Evolutionary conservation across 2,888 invertebrate genomes (phyloP), one percentile per base, ranked within the genome.

Genomic region (Ophioninae sp.): DNA sequence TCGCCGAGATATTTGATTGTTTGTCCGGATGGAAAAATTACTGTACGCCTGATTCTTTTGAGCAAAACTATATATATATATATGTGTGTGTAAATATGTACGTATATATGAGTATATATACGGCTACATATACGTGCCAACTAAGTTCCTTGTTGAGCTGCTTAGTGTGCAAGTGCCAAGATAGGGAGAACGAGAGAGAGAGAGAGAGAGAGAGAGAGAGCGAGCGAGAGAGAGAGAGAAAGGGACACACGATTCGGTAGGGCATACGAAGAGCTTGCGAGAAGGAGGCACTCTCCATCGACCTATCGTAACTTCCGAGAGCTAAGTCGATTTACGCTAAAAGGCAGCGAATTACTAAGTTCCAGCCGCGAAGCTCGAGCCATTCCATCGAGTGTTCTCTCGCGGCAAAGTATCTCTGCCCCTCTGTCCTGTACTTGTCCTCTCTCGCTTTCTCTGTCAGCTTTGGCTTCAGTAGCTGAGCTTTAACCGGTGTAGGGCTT

Each of bases 321-420:
- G 79, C 82, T 82, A 82, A 85, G 85, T 85, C 85, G 83, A 86
- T 83, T 86, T 83, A 82, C 85, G 83, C 77, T 82, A 74, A 77
- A 83, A 85, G 78, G 82, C 85, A 81, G 85, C 82, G 80, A 85
- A 85, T 84, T 86, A 83, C 81, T 79, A 84, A 86, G 84, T 84
- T 84, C 77, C 70, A 75, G 83, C 73, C 74, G 67, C 79, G 75
- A 56, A 79, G 67, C 79, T 72, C 61, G 78, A 67, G 75, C 81
- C 65, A 30, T 56, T 72, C 39, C 78, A 82, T 73, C 79, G 79
- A 73, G 69, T 67, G 59, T 57, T 69, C 69, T 75, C 77, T 69
- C 61, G 64, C 10, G 70, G 70, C 67, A 74, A 67, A 75, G 69
- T 76, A 37, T 76, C 75, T 73, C 41, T 69, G 75, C 30, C 61